Evolutionary conservation across 2,797 vertebrate species (phyloP).

Genomic region (Anabas testudineus): DNA sequence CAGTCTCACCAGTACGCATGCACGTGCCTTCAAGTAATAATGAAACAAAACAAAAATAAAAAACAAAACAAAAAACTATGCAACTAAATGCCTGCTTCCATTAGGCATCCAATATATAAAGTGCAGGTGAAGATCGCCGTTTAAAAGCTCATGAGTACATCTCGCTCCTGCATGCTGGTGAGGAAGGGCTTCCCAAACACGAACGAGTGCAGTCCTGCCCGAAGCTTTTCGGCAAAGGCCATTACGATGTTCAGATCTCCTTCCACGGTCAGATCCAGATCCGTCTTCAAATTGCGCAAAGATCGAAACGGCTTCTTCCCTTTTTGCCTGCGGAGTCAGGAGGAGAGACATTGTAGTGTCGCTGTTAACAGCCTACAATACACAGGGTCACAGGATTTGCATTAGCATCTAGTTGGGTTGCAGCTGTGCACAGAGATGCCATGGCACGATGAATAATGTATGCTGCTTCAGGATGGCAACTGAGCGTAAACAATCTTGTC

Average conservation of each 20-base stretch:
- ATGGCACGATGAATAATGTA: conserved; percentile 69
- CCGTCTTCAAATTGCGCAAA: conserved; percentile 92
- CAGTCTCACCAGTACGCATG: not conserved
- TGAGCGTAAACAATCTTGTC: conserved; percentile 62
- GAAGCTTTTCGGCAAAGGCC: conserved; percentile 97
- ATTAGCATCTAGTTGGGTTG: conserved; percentile 53
- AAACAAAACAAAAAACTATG: not conserved
- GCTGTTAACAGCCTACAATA: conserved; percentile 27
- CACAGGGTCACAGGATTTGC: conserved; percentile 44
- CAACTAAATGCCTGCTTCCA: not conserved
- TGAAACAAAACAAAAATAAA: not conserved
- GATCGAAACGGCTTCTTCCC: conserved; percentile 96
- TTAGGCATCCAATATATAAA: not conserved
- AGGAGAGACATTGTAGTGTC: not conserved
- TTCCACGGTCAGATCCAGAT: conserved; percentile 93
- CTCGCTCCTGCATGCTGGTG: conserved; percentile 95
- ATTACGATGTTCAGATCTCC: conserved; percentile 97
- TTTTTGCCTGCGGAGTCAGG: conserved; percentile 88
- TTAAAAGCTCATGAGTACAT: conserved; percentile 94
- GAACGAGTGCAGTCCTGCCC: conserved; percentile 94
- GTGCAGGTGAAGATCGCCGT: conserved; percentile 36
- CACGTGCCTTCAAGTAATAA: conserved; percentile 37
- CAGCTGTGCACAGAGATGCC: conserved; percentile 52
- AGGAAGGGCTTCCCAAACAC: conserved; percentile 96
- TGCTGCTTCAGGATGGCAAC: conserved; percentile 51